A percentile compares a stretch with the other conserved stretches of the same genome.
phyloP scores from a whole-genome alignment of 2,113 vertebrate genomes.

The Indicator maculatus region DNA sequence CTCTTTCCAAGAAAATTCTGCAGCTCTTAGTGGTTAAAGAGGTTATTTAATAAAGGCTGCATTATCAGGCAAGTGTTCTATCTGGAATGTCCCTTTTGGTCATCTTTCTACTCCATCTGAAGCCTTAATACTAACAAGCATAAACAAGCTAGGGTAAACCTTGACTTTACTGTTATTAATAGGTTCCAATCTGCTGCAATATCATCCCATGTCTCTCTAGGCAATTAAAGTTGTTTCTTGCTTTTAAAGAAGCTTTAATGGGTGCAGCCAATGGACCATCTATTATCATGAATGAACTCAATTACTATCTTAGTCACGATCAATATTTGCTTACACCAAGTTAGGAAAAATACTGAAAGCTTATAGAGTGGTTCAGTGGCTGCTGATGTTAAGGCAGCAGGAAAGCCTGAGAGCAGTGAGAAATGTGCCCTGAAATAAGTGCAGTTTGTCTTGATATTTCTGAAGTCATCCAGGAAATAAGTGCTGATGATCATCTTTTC shows the following conservation, averaged over 20 bases:
- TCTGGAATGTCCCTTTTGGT: slow-evolving; percentile 29
- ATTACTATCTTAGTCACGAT: slow-evolving; percentile 68
- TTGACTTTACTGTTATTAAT: slow-evolving; percentile 67
- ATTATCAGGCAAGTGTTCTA: not conserved
- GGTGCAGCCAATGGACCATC: slow-evolving; percentile 65
- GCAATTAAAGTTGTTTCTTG: slow-evolving; percentile 68
- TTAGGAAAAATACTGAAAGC: slow-evolving; percentile 68
- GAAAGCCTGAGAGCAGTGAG: slow-evolving; percentile 25
- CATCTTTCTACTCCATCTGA: slow-evolving; percentile 14
- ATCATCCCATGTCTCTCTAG: slow-evolving; percentile 39
- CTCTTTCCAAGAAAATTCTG: not conserved
- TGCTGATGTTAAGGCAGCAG: slow-evolving; percentile 40
- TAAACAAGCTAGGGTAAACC: slow-evolving; percentile 45
- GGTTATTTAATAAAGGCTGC: not conserved
- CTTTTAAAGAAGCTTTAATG: slow-evolving; percentile 68
- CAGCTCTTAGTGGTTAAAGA: not conserved
- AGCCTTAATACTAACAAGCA: slow-evolving; percentile 35
- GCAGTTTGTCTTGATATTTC: slow-evolving; percentile 53
- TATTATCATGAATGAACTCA: slow-evolving; percentile 72
- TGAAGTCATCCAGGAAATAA: slow-evolving; percentile 60
- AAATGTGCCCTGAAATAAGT: slow-evolving; percentile 54
- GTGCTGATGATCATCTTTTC: slow-evolving; percentile 53
- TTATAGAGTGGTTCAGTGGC: slow-evolving; percentile 52
- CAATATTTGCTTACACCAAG: slow-evolving; percentile 73
- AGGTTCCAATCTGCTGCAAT: slow-evolving; percentile 43